Conservation (phyloP, 2,888 invertebrate genomes). For the Apomyelois bistriatella region DNA sequence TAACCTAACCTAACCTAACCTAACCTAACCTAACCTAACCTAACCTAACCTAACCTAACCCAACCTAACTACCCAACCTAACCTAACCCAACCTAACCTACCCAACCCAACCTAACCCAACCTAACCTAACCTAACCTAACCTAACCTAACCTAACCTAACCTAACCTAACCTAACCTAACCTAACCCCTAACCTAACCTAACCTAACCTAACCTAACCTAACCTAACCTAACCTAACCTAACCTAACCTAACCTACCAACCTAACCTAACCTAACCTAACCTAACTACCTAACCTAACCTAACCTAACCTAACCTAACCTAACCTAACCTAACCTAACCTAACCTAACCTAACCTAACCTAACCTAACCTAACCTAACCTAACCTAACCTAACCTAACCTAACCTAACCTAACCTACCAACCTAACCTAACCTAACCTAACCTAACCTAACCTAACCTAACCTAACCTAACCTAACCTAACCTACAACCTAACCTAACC, state of each 20-base stretch:
- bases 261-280: too few relatives aligned
- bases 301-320: constrained; percentile 23
- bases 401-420: too few relatives aligned
- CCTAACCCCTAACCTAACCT: constrained; percentile 18
- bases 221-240: constrained; percentile 22
- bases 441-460: constrained; percentile 16
- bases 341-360: constrained; percentile 20
- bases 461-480: constrained; percentile 17
- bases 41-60: constrained; percentile 22
- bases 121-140: constrained; percentile 22
- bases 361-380: constrained; percentile 21
- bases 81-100: too few relatives aligned
- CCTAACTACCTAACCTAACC: constrained; percentile 22
- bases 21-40: constrained; percentile 22
- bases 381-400: constrained; percentile 21
- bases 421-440: too few relatives aligned
- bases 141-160: constrained; percentile 15
- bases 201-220: constrained; percentile 19
- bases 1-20: constrained; percentile 20
- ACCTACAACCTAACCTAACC: constrained; percentile 12
- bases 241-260: too few relatives aligned
- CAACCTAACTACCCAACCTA: constrained; percentile 21
- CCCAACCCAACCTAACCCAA: constrained; percentile 24
- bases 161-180: not conserved
- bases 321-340: constrained; percentile 12